A percentile compares a stretch with the other conserved stretches of the same genome.
Conservation (phyloP, 1,140 invertebrate genomes). For the Mercenaria mercenaria region DNA sequence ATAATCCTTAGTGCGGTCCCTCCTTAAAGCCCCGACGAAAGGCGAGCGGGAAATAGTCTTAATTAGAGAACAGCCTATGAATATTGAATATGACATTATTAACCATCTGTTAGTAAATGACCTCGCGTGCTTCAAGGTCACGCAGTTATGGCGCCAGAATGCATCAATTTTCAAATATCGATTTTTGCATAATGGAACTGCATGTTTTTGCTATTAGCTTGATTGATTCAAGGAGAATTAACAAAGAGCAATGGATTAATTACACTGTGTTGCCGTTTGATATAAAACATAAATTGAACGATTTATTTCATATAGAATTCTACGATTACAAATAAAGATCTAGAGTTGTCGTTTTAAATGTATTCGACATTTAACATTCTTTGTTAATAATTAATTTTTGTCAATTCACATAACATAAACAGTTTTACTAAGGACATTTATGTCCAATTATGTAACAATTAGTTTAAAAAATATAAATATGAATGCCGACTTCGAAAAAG, state of each 20-base stretch:
- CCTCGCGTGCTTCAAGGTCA: slow-evolving; percentile 31
- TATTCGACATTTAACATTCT: too few species aligned
- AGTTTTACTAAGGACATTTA: too few species aligned
- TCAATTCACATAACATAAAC: too few species aligned
- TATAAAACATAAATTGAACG: background rate
- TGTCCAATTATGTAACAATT: too few species aligned
- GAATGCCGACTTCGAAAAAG: too few species aligned
- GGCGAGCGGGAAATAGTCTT: background rate
- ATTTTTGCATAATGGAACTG: background rate
- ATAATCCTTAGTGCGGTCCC: background rate
- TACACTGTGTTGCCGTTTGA: background rate
- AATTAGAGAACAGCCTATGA: slow-evolving; percentile 30
- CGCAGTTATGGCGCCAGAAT: slow-evolving; percentile 21
- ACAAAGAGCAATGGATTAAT: slow-evolving; percentile 21
- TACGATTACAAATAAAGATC: background rate
- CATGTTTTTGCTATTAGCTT: background rate
- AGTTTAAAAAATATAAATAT: too few species aligned
- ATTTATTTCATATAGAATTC: background rate
- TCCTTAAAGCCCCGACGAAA: background rate
- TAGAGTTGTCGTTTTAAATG: too few species aligned
- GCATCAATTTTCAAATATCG: slow-evolving; percentile 47
- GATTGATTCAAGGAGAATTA: slow-evolving; percentile 5
- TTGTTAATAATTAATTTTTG: too few species aligned
- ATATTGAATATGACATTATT: slow-evolving; percentile 39
- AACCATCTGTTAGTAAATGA: slow-evolving; percentile 37